Evolutionary conservation across 2,888 invertebrate species (phyloP).

Genomic region (Eupithecia centaureata): DNA sequence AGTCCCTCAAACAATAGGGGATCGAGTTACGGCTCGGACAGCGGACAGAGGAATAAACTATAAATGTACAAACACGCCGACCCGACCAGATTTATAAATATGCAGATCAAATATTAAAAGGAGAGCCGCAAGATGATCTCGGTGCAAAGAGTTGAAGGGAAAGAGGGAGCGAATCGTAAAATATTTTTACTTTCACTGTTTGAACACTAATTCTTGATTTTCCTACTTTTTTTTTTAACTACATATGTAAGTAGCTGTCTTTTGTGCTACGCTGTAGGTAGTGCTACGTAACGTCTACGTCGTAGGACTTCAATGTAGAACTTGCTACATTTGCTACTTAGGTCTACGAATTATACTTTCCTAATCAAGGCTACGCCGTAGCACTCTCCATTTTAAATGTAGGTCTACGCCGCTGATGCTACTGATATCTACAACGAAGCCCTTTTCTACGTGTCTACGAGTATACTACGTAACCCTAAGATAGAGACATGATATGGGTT

Average conservation of each 20-base stretch:
- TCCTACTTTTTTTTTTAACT: neutral
- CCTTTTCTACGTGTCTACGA: neutral
- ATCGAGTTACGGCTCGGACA: conserved; percentile 29
- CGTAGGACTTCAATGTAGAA: neutral
- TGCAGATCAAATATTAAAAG: conserved; percentile 78
- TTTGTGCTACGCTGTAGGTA: neutral
- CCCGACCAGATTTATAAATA: conserved; percentile 72
- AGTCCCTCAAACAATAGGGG: conserved; percentile 28
- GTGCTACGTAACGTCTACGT: neutral
- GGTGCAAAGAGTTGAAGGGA: conserved; percentile 45
- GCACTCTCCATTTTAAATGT: neutral
- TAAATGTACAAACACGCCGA: conserved; percentile 64
- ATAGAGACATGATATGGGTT: no score
- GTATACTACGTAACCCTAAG: neutral
- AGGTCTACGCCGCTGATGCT: neutral
- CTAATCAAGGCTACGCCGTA: neutral
- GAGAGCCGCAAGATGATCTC: conserved; percentile 70
- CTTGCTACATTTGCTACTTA: neutral
- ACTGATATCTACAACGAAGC: neutral
- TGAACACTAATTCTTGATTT: neutral
- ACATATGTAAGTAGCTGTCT: no score
- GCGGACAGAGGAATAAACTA: conserved; percentile 62
- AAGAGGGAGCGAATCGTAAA: neutral
- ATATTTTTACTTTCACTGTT: neutral
- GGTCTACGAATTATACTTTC: neutral